Evolutionary conservation across 2,113 vertebrate genomes (phyloP), one percentile per base, ranked within the genome.

Genomic region (Amphiprion ocellaris): DNA sequence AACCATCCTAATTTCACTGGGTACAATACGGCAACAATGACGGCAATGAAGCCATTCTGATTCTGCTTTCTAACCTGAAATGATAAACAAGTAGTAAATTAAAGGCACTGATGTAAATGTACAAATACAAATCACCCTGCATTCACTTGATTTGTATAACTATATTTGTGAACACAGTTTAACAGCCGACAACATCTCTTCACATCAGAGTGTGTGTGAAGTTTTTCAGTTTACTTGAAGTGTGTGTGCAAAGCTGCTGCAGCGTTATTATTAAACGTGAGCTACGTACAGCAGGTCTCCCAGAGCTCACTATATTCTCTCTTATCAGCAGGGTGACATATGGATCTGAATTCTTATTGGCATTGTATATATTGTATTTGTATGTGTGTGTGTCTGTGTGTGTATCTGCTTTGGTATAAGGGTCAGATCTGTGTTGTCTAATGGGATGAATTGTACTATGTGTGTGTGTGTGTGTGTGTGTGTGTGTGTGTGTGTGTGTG

Each of bases 281-380:
- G 39, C 74, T 69, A 65, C 56, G 56, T 52, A 63, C 66, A 68
- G 56, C 52, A 66, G 65, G 41, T 24, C 0, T 53, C 16, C 69
- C 37, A 17, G n/a, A 39, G 9, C 19, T 69, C 65, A 49, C 41
- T 86, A 76, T 78, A 81, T 64, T 59, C 55, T 46, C 19, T 64
- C 37, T 82, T 83, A 91, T 90, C 85, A 68, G n/a, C 23, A 21
- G 60, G 33, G 44, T 83, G 79, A 90, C 77, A 79, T 73, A 85
- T 84, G 72, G 73, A 56, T 82, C 60, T 62, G 63, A 70, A 33
- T 67, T 50, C 44, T 70, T 81, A 83, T 79, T 85, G 79, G 55
- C 30, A 47, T 39, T 68, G 66, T 85, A 46, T 77, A 52, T 37
- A 68, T 60, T 84, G 60, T 69, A 59, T 84, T 59, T 73, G 56